Conservation (phyloP, 2,888 invertebrate genomes). For the Euphydryas editha region DNA sequence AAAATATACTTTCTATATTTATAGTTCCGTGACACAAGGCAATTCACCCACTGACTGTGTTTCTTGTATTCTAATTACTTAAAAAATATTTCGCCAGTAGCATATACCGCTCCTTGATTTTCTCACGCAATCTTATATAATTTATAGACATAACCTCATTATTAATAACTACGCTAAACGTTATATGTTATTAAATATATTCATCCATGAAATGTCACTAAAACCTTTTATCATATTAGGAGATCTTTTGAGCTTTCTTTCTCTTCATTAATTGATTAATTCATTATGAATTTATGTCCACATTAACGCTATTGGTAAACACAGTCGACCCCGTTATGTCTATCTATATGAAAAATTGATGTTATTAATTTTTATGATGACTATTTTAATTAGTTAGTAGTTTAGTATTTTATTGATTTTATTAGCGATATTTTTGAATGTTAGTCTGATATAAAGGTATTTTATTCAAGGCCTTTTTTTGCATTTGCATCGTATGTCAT, state of each 20-base stretch:
- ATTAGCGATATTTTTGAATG: no score
- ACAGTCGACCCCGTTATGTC: no score
- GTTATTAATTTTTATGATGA: no score
- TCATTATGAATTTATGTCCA: no score
- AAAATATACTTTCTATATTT: constrained; percentile 17
- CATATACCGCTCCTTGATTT: constrained; percentile 23
- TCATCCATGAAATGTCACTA: no score
- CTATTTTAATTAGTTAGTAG: no score
- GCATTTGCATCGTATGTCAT: no score
- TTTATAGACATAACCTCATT: constrained; percentile 26
- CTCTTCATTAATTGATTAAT: neutral
- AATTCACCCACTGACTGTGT: constrained; percentile 30
- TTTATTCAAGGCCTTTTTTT: no score
- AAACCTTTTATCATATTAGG: neutral
- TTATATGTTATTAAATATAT: constrained; percentile 2
- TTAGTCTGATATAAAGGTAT: no score
- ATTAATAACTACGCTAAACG: constrained; percentile 1
- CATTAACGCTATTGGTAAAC: no score
- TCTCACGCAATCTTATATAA: constrained; percentile 36
- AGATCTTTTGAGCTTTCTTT: neutral
- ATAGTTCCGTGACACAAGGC: constrained; percentile 29
- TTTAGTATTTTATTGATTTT: no score
- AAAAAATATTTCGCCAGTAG: constrained; percentile 20
- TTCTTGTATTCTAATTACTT: constrained; percentile 21
- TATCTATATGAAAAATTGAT: no score